Conservation (phyloP, 2,113 vertebrate species). For the Nothocercus nigrocapillus region DNA sequence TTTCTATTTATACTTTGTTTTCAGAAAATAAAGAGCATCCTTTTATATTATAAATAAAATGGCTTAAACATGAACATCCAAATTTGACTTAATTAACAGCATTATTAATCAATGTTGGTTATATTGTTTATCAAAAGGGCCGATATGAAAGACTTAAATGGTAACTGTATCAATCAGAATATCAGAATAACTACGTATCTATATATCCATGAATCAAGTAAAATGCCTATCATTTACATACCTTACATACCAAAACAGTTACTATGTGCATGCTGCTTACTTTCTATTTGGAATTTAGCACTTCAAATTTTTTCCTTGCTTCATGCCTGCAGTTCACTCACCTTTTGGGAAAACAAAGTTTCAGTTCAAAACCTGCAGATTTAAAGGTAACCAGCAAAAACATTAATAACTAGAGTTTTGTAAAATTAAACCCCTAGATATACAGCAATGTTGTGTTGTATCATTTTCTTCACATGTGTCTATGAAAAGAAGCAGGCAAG, state of each 20-base stretch:
- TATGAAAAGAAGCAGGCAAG: background rate
- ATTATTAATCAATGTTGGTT: background rate
- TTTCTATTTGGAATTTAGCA: background rate
- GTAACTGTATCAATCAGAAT: background rate
- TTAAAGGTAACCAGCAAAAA: constrained; percentile 34
- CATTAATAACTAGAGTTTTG: constrained; percentile 7
- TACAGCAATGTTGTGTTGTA: background rate
- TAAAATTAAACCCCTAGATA: constrained; percentile 15
- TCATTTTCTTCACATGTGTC: background rate
- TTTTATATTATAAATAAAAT: background rate
- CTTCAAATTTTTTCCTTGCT: background rate
- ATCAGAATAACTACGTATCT: background rate
- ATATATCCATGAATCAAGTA: background rate
- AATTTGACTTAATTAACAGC: background rate
- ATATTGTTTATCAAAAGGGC: background rate
- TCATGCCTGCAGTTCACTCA: background rate
- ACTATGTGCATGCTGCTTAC: background rate
- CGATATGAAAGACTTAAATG: background rate
- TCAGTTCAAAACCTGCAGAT: constrained; percentile 22
- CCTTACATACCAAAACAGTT: background rate
- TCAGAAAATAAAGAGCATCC: background rate
- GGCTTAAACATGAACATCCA: background rate
- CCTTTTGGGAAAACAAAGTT: constrained; percentile 49
- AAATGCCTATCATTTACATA: background rate
- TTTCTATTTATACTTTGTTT: background rate